These are phyloP conservation scores for Marronus borbonicus DNA, from an alignment of 2,888 invertebrate species.

Conservation along the genomic window DNA sequence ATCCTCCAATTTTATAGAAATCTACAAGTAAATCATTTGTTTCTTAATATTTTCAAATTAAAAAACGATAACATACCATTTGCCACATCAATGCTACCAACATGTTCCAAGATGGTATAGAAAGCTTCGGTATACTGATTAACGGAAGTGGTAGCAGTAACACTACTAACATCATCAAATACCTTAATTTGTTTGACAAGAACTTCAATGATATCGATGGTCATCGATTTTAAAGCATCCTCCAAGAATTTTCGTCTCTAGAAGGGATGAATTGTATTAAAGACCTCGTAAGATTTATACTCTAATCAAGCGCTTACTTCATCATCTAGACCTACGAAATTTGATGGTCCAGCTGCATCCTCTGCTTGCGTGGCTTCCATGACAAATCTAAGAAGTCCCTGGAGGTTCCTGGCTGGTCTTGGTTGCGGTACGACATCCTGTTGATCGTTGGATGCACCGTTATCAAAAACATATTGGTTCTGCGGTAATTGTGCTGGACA, in stretches of 20 bases:
- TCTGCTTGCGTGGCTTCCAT: slow-evolving; percentile 79
- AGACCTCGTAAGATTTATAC: no score
- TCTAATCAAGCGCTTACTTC: slow-evolving; percentile 71
- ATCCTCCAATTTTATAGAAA: slow-evolving; percentile 89
- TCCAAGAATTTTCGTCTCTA: slow-evolving; percentile 82
- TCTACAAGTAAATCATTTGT: slow-evolving; percentile 68
- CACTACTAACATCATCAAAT: slow-evolving; percentile 72
- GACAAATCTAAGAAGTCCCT: slow-evolving; percentile 79
- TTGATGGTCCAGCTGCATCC: slow-evolving; percentile 72
- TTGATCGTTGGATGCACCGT: slow-evolving; percentile 2
- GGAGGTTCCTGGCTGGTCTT: slow-evolving; percentile 66
- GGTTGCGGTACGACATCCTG: slow-evolving; percentile 59
- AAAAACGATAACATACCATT: slow-evolving; percentile 74
- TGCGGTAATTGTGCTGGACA: slow-evolving; percentile 7
- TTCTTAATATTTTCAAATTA: background rate
- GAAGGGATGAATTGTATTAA: slow-evolving; percentile 58
- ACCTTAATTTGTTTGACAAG: slow-evolving; percentile 76
- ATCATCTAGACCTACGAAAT: slow-evolving; percentile 76
- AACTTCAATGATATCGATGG: slow-evolving; percentile 80
- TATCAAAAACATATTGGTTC: slow-evolving; percentile 19
- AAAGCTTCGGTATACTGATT: slow-evolving; percentile 77
- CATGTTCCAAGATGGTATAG: slow-evolving; percentile 78
- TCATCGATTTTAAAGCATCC: slow-evolving; percentile 80
- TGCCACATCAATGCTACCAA: slow-evolving; percentile 85
- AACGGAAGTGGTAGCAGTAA: slow-evolving; percentile 72